These are phyloP conservation scores for Hoplodrina blanda DNA, from an alignment of 2,888 invertebrate species.

Conservation along the genomic window DNA sequence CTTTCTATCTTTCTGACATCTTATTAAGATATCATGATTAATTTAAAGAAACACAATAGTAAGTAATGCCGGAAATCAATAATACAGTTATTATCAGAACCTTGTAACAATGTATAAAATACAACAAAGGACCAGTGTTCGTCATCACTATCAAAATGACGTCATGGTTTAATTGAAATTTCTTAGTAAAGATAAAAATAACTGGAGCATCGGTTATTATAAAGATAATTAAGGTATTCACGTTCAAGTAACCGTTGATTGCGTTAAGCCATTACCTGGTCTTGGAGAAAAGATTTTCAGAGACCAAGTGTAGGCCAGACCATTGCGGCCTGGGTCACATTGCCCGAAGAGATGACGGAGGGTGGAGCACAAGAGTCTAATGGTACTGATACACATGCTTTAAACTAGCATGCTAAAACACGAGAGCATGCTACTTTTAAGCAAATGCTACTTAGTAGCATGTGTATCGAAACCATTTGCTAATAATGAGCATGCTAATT, in stretches of 20 bases:
- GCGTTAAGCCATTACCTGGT: neutral
- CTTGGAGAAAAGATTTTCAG: neutral
- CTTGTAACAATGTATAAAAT: slow-evolving; percentile 16
- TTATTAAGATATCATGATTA: too few species aligned
- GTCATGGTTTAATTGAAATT: slow-evolving; percentile 44
- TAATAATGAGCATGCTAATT: too few species aligned
- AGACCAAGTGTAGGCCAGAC: too few species aligned
- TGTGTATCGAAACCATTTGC: too few species aligned
- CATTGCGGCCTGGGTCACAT: neutral
- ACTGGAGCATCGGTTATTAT: slow-evolving; percentile 16
- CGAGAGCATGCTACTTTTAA: too few species aligned
- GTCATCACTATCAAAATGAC: slow-evolving; percentile 27
- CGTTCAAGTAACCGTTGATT: neutral
- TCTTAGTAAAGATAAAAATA: slow-evolving; percentile 50
- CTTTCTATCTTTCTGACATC: too few species aligned
- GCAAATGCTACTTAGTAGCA: too few species aligned
- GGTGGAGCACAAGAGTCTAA: too few species aligned
- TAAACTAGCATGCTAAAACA: too few species aligned
- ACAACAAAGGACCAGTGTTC: slow-evolving; percentile 28
- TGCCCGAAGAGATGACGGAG: neutral
- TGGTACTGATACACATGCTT: too few species aligned
- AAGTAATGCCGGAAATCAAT: slow-evolving; percentile 15
- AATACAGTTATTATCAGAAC: slow-evolving; percentile 7
- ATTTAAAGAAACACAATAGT: neutral
- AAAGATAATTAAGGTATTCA: neutral